Percentiles rank a stretch among this genome's conserved stretches.
Conservation (phyloP, 2,113 vertebrate species). For the Calcarius ornatus region DNA sequence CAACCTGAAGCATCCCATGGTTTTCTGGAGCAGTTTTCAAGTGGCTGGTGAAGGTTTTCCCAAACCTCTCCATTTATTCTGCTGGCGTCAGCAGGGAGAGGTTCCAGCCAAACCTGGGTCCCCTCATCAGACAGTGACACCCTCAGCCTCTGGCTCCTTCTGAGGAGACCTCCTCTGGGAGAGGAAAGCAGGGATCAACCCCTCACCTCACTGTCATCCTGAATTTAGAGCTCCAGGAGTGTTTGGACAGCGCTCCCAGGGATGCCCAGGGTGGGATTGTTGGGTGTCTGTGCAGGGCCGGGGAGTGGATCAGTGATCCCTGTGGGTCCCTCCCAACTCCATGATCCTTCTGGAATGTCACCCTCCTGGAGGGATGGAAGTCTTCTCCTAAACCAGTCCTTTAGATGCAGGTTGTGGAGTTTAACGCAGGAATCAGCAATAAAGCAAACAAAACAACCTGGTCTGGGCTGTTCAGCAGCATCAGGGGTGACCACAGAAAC, state of each 20-base stretch:
- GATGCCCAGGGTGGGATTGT: background rate
- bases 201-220: background rate
- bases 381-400: background rate
- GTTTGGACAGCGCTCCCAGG: rapidly evolving
- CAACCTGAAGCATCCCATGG: background rate
- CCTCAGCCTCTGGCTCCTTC: background rate
- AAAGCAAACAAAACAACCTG: background rate
- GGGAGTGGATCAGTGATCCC: background rate
- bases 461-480: background rate
- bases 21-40: background rate
- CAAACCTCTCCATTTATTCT: background rate
- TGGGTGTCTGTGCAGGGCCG: background rate
- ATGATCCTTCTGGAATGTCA: background rate
- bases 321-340: background rate
- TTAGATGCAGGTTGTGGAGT: background rate
- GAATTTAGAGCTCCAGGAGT: background rate
- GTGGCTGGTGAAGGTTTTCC: background rate
- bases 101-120: background rate
- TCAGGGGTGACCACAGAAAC: background rate
- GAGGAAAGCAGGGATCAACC: background rate
- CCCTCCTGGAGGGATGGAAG: background rate
- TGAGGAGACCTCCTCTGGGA: background rate
- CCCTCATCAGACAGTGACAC: background rate
- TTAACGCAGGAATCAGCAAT: background rate
- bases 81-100: background rate